Conservation (phyloP, 2,797 vertebrate genomes). For the Coregonus suidteri region DNA sequence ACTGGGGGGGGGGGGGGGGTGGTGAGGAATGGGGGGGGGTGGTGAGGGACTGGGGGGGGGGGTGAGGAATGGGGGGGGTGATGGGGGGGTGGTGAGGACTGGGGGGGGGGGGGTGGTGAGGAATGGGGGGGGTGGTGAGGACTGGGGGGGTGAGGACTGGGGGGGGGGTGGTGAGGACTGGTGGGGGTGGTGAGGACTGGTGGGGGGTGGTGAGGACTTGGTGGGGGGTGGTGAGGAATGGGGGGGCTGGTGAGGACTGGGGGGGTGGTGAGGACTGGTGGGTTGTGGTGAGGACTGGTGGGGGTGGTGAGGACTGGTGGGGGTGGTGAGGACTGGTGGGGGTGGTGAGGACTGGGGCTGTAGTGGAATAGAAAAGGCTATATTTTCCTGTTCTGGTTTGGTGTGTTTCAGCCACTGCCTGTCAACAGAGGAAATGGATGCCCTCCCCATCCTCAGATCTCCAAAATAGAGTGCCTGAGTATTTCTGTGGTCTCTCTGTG, state of each 20-base stretch:
- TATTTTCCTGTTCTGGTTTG: constrained; percentile 17
- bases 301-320: no score
- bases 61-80: no score
- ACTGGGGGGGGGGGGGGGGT: no score
- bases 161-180: not conserved
- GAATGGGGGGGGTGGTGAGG: no score
- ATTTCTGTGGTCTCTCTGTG: not conserved
- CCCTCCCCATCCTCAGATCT: not conserved
- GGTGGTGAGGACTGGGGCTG: no score
- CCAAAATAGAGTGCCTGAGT: not conserved
- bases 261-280: no score
- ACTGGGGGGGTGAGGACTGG: not conserved
- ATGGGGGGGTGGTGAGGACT: no score
- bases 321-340: not conserved
- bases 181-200: no score
- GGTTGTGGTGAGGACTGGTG: fast-evolving
- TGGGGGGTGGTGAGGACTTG: not conserved
- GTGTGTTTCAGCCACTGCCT: constrained; percentile 30
- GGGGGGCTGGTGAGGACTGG: no score
- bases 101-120: no score
- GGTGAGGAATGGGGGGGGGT: no score
- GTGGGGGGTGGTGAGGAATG: no score
- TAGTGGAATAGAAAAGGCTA: not conserved
- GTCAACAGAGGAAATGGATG: constrained; percentile 22
- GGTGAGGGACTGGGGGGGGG: not conserved